Evolutionary conservation across 2,888 invertebrate species (phyloP).

Genomic region (Drosophila prostipennis): DNA sequence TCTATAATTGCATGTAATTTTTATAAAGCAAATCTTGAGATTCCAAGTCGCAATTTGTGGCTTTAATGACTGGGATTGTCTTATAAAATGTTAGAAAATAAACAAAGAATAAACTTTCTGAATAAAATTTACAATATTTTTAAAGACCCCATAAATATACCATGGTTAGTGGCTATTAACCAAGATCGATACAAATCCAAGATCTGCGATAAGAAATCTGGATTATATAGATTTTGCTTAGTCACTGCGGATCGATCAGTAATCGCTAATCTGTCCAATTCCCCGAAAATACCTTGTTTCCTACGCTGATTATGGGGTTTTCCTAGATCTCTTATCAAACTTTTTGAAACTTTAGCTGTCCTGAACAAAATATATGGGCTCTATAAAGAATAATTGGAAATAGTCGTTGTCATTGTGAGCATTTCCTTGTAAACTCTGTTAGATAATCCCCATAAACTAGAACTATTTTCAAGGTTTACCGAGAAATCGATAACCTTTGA

Average conservation of each 20-base stretch:
- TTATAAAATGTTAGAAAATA: too few relatives aligned
- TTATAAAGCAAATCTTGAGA: too few relatives aligned
- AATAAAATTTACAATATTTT: neutral
- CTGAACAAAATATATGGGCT: neutral
- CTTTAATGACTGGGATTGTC: too few relatives aligned
- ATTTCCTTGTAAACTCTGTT: neutral
- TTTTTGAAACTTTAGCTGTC: neutral
- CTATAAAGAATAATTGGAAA: neutral
- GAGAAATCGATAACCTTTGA: constrained; percentile 8
- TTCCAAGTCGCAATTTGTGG: too few relatives aligned
- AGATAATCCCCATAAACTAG: constrained; percentile 10
- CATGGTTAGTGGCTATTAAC: neutral
- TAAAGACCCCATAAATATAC: neutral
- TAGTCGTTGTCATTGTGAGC: neutral
- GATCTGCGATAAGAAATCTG: constrained; percentile 1
- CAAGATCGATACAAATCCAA: constrained; percentile 5
- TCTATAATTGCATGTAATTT: too few relatives aligned
- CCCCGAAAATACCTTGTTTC: neutral
- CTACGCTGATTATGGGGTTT: neutral
- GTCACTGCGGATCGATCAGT: constrained; percentile 9
- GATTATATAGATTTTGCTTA: neutral
- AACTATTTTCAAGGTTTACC: neutral
- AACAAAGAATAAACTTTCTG: too few relatives aligned
- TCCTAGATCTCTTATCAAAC: constrained; percentile 1
- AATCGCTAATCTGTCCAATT: neutral